Percentiles rank a stretch among this genome's conserved stretches.
Evolutionary conservation across 2,888 invertebrate genomes (phyloP).

Genomic region (Crematogaster levior): DNA sequence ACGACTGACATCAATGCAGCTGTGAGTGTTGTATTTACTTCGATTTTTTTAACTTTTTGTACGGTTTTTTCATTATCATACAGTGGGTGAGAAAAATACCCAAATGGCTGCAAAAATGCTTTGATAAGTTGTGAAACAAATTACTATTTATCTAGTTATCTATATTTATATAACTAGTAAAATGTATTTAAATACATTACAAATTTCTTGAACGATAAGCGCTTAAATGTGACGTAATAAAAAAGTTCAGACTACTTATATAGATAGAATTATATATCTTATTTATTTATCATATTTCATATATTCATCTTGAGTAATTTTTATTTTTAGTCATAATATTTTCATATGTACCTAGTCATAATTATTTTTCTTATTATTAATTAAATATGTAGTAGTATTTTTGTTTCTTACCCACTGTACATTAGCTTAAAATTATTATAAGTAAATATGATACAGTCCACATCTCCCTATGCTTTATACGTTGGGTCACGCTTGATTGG

Average conservation of each 20-base stretch:
- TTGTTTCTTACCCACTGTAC: slow-evolving; percentile 45
- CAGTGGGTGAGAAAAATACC: slow-evolving; percentile 32
- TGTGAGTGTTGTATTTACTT: slow-evolving; percentile 80
- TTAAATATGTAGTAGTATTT: slow-evolving; percentile 5
- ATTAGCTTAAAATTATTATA: slow-evolving; percentile 12
- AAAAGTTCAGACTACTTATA: slow-evolving; percentile 39
- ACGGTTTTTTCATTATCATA: neutral
- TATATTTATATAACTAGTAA: neutral
- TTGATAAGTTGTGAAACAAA: neutral
- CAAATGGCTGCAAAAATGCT: neutral
- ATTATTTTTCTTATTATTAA: slow-evolving; percentile 1
- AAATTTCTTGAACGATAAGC: neutral
- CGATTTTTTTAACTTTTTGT: slow-evolving; percentile 3
- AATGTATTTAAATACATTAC: neutral
- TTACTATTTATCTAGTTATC: neutral
- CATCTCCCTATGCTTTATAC: slow-evolving; percentile 59
- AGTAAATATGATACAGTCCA: slow-evolving; percentile 11
- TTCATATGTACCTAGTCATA: too few relatives aligned
- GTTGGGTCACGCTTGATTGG: slow-evolving; percentile 56
- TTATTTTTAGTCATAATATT: neutral
- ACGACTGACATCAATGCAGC: slow-evolving; percentile 79
- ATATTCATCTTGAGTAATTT: neutral
- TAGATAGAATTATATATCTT: neutral
- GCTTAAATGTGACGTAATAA: neutral
- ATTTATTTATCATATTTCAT: too few relatives aligned